Evolutionary conservation across 1,140 invertebrate genomes (phyloP).

Genomic region (Drosophila pseudoananassae): DNA sequence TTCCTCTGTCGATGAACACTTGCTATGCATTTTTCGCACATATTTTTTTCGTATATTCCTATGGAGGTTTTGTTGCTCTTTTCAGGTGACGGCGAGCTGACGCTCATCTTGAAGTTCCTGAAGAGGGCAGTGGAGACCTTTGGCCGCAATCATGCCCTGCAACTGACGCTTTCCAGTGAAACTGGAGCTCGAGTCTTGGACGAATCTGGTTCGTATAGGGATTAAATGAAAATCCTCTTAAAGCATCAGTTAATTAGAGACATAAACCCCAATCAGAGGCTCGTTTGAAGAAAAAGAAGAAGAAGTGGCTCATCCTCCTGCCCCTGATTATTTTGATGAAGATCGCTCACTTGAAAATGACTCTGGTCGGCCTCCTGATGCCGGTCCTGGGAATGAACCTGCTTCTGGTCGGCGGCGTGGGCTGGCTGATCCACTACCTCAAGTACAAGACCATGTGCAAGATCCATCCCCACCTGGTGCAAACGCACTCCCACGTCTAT

Average conservation of each 20-base stretch:
- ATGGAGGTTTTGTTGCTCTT: neutral
- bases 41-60: conserved; percentile 23
- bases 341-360: conserved; percentile 81
- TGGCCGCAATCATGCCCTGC: conserved; percentile 73
- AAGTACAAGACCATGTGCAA: conserved; percentile 82
- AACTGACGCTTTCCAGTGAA: conserved; percentile 61
- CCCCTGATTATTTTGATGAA: conserved; percentile 77
- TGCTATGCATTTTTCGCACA: conserved; percentile 32
- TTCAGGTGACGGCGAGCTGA: conserved; percentile 71
- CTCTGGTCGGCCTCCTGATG: conserved; percentile 65
- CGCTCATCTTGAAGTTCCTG: conserved; percentile 70
- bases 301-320: conserved; percentile 75
- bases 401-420: conserved; percentile 70
- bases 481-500: conserved; percentile 80
- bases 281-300: conserved; percentile 61
- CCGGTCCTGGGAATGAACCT: conserved; percentile 73
- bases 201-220: conserved; percentile 57
- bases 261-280: conserved; percentile 27
- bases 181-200: conserved; percentile 62
- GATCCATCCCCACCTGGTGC: conserved; percentile 80
- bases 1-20: conserved; percentile 27
- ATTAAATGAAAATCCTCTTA: neutral
- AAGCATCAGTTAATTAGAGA: neutral
- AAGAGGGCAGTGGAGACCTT: conserved; percentile 76
- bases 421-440: conserved; percentile 79